Evolutionary conservation across 2,113 vertebrate species (phyloP), one percentile per base, ranked within the genome.

Genomic region (Silurus glanis): DNA sequence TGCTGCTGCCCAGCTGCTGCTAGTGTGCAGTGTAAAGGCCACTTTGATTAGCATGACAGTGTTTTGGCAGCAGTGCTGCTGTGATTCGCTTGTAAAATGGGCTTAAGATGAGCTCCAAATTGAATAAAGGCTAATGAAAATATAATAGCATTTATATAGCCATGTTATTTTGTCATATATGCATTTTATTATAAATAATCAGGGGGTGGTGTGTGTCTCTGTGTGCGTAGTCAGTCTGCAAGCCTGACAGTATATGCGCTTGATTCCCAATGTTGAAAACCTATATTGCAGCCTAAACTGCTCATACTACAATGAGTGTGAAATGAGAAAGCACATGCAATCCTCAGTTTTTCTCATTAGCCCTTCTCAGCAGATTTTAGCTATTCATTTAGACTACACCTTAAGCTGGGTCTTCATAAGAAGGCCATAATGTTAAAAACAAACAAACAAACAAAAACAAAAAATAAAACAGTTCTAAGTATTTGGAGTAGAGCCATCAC

Each of bases 331-430:
- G 16, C 6, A 47, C 79, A 82, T 51, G 59, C 21, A 67, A 37
- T 71, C 25, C 66, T 23, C 25, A 58, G 23, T 5, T 45, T 16
- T 47, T 51, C 9, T 14, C 47, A 66, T 49, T 19, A 69, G 23
- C 1, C 7, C 17, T 72, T 75, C 67, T 21, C 56, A 84, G 14
- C 45, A 45, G n/a, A 9, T 21, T 28, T 28, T 21, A 61, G 62
- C 21, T 82, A 82, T 25, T 51, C 66, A 85, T 64, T 64, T 51
- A 53, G 55, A 59, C 82, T 16, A 59, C 28, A 84, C n/a, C 58
- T 78, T 58, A 47, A 51, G n/a, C 83, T 76, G 45, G 21, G 21
- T 47, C 56, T 76, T 62, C 17, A 14, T 61, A 84, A 84, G 4
- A 74, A 13, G 14, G 71, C 9, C 14, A 62, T 78, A 37, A 66